Evolutionary conservation across 1,140 invertebrate genomes (phyloP).

Genomic region (Himalopsyche phryganea): DNA sequence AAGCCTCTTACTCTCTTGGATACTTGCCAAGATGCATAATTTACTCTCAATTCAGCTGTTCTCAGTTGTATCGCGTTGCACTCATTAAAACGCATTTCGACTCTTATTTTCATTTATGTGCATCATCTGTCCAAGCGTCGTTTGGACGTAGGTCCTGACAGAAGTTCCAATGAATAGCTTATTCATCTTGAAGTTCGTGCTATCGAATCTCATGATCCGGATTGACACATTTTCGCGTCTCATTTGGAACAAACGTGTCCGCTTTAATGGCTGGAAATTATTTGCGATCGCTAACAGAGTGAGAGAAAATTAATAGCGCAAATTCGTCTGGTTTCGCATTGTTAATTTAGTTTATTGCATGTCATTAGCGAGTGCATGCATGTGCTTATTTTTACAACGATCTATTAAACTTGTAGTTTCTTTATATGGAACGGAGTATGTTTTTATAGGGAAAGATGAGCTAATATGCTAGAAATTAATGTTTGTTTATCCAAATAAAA

Average conservation of each 20-base stretch:
- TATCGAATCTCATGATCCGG: neutral
- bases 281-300: neutral
- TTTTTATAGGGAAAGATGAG: no score
- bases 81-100: constrained; percentile 16
- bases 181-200: neutral
- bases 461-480: no score
- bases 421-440: no score
- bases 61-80: constrained; percentile 24
- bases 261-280: no score
- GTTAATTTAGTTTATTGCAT: constrained; percentile 11
- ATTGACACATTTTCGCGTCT: neutral
- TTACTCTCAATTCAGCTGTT: constrained; percentile 8
- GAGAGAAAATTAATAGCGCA: constrained; percentile 1
- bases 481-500: no score
- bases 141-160: no score
- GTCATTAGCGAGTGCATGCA: constrained; percentile 6
- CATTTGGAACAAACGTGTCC: neutral
- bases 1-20: neutral
- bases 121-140: no score
- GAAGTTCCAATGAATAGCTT: no score
- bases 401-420: no score
- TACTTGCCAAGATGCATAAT: constrained; percentile 17
- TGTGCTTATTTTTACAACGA: no score
- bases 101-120: neutral
- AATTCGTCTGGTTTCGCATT: constrained; percentile 3